Base-by-base conservation (phyloP, 2,797 vertebrate genomes). In the Megaceryle alcyon region DNA sequence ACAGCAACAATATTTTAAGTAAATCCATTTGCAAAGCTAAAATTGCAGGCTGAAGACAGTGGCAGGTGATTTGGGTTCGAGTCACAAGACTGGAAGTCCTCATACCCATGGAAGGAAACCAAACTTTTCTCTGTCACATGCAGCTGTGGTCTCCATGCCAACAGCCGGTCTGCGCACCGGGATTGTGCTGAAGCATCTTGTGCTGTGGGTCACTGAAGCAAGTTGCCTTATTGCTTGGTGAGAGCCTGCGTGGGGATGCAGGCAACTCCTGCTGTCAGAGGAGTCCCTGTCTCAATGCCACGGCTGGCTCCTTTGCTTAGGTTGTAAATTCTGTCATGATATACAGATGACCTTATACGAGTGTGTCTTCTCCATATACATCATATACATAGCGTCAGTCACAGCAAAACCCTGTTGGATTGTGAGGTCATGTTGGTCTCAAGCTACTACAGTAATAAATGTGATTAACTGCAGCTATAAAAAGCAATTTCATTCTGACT, bases 391-490 rank as follows among this genome's bases (percentile, higher is more conserved):
- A 90, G 70, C 0, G 4, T 77, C 78, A 86, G 78, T 82, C 88
- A 89, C 48, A 49, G 78, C 12, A 90, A 89, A 82, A 48, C 71
- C 86, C 48, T 69, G 41, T 17, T 87, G 87, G 84, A 56, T 17
- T 86, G 57, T 73, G 56, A 73, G 70, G 71, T 90, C 48, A 8
- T 56, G 71, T 68, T 82, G 60, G 48, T 89, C 84, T 87, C 49
- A 61, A 77, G 71, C 77, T 91, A 90, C 72, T 86, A 76, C 46
- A 60, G 83, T 72, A 90, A 82, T 92, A 95, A 96, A 94, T 0
- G 2, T 93, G 92, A 97, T 92, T 79, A 94, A 96, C 33, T 92
- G 76, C 64, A 54, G 68, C 78, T 90, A 89, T 94, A 93, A 93
- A 96, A 91, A 82, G 86, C 68, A 80, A 87, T 95, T 93, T 87